phyloP scores from a whole-genome alignment of 2,113 vertebrate genomes.

The Hemicordylus capensis region DNA sequence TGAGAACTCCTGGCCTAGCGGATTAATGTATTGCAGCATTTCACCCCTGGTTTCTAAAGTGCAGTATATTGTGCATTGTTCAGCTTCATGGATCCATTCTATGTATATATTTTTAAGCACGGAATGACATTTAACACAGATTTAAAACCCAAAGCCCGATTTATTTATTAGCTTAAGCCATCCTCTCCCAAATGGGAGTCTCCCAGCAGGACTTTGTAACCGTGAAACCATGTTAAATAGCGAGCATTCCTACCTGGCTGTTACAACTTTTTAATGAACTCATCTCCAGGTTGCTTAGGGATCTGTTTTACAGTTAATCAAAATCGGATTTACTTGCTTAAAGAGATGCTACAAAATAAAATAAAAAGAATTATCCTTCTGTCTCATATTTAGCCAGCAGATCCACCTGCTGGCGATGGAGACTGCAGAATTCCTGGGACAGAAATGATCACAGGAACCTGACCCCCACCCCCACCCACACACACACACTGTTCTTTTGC shows the following conservation, averaged over 20 bases:
- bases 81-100: not conserved
- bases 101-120: not conserved
- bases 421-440: conserved; percentile 25
- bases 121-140: not conserved
- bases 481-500: not conserved
- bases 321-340: not conserved
- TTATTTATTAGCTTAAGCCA: conserved; percentile 8
- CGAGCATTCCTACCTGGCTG: accelerated
- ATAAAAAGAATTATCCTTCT: not conserved
- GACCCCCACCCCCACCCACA: too few species aligned
- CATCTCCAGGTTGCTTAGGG: not conserved
- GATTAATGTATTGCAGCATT: too few species aligned
- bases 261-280: not conserved
- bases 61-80: not conserved
- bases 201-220: not conserved
- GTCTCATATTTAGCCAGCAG: not conserved
- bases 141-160: not conserved
- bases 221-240: not conserved
- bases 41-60: too few species aligned
- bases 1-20: too few species aligned
- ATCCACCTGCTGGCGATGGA: conserved; percentile 16
- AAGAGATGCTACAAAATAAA: conserved; percentile 5
- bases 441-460: conserved; percentile 25
- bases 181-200: not conserved
- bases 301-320: conserved; percentile 20